Conservation (phyloP, 2,888 invertebrate genomes). For the Electrophaes corylata region DNA sequence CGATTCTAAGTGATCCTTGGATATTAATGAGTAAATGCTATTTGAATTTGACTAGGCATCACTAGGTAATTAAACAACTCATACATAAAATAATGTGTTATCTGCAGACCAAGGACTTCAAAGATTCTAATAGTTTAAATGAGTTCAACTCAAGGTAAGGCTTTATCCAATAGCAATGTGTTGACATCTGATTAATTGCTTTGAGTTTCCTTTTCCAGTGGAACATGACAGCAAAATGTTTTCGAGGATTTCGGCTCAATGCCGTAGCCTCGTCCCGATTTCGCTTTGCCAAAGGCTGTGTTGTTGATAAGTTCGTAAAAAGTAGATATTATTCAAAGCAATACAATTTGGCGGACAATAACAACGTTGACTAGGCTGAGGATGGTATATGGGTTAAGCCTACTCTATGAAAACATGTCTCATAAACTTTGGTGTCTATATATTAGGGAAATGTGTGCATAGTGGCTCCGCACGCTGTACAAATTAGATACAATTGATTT, state of each 20-base stretch:
- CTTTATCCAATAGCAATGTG: constrained; percentile 56
- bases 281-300: neutral
- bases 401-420: neutral
- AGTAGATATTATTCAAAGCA: neutral
- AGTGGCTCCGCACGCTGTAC: neutral
- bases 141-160: constrained; percentile 43
- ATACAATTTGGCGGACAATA: neutral
- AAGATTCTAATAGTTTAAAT: no score
- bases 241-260: constrained; percentile 29
- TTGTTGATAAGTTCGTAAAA: constrained; percentile 6
- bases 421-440: no score
- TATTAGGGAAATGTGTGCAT: neutral
- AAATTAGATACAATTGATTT: no score
- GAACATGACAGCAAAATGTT: constrained; percentile 42
- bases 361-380: neutral
- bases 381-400: neutral
- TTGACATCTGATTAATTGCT: constrained; percentile 68
- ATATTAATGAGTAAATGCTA: no score
- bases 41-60: no score
- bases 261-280: constrained; percentile 15
- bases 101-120: no score
- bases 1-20: no score
- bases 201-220: constrained; percentile 44
- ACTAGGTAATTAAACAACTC: no score
- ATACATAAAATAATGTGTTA: no score